phyloP scores from a whole-genome alignment of 1,140 invertebrate genomes.

The Scaptomyza pallida region DNA sequence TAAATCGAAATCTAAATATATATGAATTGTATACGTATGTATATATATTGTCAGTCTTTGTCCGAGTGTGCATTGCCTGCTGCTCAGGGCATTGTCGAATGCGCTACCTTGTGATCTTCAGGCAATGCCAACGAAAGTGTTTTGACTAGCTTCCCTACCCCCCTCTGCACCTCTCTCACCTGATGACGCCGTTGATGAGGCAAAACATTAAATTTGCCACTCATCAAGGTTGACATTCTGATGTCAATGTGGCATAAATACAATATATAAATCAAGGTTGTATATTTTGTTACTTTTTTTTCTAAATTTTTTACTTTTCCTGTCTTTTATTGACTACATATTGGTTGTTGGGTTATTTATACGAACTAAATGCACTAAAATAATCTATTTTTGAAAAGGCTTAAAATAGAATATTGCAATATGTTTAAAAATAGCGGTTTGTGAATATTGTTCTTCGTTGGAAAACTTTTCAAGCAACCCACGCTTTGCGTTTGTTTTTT shows the following conservation, averaged over 20 bases:
- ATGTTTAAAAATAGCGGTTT: conserved; percentile 3
- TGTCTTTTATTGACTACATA: neutral
- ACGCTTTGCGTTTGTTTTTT: conserved; percentile 11
- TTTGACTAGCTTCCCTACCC: conserved; percentile 14
- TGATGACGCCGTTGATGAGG: conserved; percentile 73
- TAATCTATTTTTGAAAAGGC: neutral
- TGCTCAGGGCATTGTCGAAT: conserved; percentile 28
- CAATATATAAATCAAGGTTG: conserved; percentile 70
- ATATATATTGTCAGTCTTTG: neutral
- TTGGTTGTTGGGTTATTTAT: neutral
- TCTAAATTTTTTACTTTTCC: conserved; percentile 13
- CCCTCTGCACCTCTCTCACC: conserved; percentile 5
- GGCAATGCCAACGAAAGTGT: conserved; percentile 67
- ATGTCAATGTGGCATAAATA: conserved; percentile 62
- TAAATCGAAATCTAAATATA: conserved; percentile 4
- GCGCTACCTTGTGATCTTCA: conserved; percentile 65
- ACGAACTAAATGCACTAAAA: neutral
- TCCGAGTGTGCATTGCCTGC: conserved; percentile 31
- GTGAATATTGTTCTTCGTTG: neutral
- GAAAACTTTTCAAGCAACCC: conserved; percentile 36
- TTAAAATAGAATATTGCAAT: neutral
- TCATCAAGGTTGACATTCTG: conserved; percentile 59
- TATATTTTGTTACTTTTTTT: conserved; percentile 49
- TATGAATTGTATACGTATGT: no score
- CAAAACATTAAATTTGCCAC: conserved; percentile 59